Percentiles rank a stretch among this genome's conserved stretches.
phyloP scores from a whole-genome alignment of 1,140 invertebrate genomes.

The Meloidogyne exigua region DNA sequence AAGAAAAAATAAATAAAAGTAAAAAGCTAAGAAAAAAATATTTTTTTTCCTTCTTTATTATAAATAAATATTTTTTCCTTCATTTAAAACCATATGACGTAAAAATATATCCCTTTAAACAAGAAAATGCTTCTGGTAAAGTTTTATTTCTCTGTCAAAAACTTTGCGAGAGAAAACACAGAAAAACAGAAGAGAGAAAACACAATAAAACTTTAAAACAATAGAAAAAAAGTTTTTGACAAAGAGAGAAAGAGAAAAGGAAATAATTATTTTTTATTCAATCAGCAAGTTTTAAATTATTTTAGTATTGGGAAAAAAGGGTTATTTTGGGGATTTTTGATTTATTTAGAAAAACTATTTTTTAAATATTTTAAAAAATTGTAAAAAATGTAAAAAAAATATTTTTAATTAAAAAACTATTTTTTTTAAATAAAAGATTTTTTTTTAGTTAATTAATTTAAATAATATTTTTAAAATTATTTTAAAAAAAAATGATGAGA shows the following conservation, averaged over 20 bases:
- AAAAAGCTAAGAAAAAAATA: neutral
- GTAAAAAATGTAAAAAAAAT: neutral
- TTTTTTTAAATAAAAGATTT: too few species aligned
- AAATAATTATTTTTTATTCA: neutral
- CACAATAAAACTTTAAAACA: neutral
- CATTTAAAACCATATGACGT: neutral
- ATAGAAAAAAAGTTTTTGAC: neutral
- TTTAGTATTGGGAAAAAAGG: neutral
- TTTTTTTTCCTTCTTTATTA: neutral
- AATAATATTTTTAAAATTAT: too few species aligned
- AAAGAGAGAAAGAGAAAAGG: neutral
- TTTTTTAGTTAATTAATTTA: too few species aligned
- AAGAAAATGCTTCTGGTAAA: neutral
- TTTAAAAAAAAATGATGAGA: neutral
- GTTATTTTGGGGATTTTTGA: too few species aligned
- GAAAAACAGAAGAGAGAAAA: neutral
- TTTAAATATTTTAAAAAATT: too few species aligned
- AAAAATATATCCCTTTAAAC: neutral
- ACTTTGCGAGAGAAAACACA: too few species aligned
- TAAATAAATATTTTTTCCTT: neutral
- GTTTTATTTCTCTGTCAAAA: too few species aligned
- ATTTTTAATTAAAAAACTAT: too few species aligned
- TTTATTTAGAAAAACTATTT: too few species aligned
- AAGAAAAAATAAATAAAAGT: neutral
- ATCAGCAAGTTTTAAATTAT: neutral